Base-by-base conservation (phyloP, 2,888 invertebrate genomes). In the Mylabris sibirica region DNA sequence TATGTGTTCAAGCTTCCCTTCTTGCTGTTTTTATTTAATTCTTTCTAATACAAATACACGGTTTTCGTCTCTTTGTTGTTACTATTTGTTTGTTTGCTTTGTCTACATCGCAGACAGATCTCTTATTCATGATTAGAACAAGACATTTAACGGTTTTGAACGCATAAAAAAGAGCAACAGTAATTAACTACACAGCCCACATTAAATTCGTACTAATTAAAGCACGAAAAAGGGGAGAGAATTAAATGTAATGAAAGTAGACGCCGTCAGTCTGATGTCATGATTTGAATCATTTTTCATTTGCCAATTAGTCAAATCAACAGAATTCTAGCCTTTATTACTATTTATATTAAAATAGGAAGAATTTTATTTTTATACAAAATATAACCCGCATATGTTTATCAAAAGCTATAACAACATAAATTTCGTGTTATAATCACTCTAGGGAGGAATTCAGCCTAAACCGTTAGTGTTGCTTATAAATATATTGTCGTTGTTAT, bases 1-100 rank as follows among this genome's bases (percentile, higher is more conserved):
- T 57, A 57, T 57, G 57, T 14, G 38, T 22, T 9, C n/a, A n/a
- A n/a, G n/a, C 24, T 24, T 22, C 70, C 44, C 17, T n/a, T 57
- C 71, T 68, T 57, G 64, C 72, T 72, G 74, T 74, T 68, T 68
- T 24, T 24, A 4, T 75, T 72, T 68, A 69, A 30, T 30, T 75
- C 74, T 73, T 66, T 61, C 24, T 57, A 0, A 20, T 57, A 57
- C 62, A 67, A 67, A 69, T 60, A 65, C 49, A 59, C 61, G 34
- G 38, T 66, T 66, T 57, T 57, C 44, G 14, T 14, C 12, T 14
- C 12, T 12, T 49, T 20, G 49, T 44, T 49, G 22, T 49, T 20
- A 9, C 5, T 57, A 57, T 24, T 9, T 24, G 3, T 57, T 12
- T 3, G 12, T 22, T 22, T 14, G 11, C 3, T 57, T 12, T 22